Evolutionary conservation across 2,113 vertebrate genomes (phyloP).

Genomic region (Hucho hucho): DNA sequence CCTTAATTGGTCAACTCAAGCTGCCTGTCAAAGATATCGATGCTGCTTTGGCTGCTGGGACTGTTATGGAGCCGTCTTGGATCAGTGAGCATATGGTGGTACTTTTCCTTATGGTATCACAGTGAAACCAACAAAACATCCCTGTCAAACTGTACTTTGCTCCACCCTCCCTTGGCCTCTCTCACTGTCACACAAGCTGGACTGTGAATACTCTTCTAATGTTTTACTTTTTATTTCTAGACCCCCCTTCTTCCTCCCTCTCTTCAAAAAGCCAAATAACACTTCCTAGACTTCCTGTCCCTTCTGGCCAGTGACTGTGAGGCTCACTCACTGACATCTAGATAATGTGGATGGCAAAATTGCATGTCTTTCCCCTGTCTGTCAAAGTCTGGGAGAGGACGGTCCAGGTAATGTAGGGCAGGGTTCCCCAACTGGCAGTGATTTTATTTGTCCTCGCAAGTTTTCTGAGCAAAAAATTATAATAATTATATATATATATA

Average conservation of each 20-base stretch:
- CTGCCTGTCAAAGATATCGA: neutral
- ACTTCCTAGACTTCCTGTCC: slow-evolving; percentile 46
- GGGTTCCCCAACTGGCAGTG: neutral
- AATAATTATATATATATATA: no score
- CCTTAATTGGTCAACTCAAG: neutral
- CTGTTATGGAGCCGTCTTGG: neutral
- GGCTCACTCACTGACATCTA: slow-evolving; percentile 50
- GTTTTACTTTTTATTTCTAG: slow-evolving; percentile 16
- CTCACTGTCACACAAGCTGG: slow-evolving; percentile 15
- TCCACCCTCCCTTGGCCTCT: no score
- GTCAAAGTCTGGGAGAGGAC: slow-evolving; percentile 15
- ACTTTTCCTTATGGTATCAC: no score
- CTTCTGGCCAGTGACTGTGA: slow-evolving; percentile 31
- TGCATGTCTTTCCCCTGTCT: slow-evolving; percentile 65
- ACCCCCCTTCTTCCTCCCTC: neutral
- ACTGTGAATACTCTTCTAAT: slow-evolving; percentile 30
- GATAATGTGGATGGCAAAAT: slow-evolving; percentile 60
- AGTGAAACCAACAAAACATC: no score
- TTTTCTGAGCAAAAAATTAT: no score
- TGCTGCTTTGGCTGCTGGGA: neutral
- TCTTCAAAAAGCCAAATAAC: slow-evolving; percentile 12
- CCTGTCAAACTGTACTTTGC: no score
- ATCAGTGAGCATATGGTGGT: neutral
- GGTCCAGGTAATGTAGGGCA: slow-evolving; percentile 14
- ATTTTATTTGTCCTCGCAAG: neutral